A percentile compares a stretch with the other conserved stretches of the same genome.
phyloP scores from a whole-genome alignment of 2,888 invertebrate genomes.

The Aspidiotus rigidus region DNA sequence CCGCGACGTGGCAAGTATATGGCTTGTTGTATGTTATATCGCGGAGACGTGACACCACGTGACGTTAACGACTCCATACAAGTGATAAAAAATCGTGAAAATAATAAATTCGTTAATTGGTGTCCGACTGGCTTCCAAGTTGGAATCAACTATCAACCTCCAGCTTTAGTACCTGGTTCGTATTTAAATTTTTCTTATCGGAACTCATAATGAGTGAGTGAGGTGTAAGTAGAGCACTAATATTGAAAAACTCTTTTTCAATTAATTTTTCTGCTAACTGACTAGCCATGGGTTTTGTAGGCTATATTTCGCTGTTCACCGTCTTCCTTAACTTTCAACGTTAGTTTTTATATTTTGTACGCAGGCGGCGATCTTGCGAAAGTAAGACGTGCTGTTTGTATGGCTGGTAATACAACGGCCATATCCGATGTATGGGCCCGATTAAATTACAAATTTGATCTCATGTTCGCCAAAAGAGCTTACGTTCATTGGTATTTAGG shows the following conservation, averaged over 20 bases:
- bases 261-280: no score
- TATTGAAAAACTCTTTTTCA: no score
- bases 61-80: conserved; percentile 37
- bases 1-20: conserved; percentile 41
- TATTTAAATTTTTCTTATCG: no score
- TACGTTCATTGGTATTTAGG: conserved; percentile 34
- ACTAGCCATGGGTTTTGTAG: no score
- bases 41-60: conserved; percentile 37
- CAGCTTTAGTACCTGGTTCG: conserved; percentile 30
- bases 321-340: background rate
- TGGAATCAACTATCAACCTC: conserved; percentile 32
- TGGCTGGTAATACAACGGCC: conserved; percentile 34
- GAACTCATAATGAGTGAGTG: no score
- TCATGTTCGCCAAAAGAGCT: conserved; percentile 34
- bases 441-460: conserved; percentile 34
- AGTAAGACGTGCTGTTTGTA: conserved; percentile 34
- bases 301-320: background rate
- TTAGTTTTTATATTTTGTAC: no score
- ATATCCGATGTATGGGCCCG: conserved; percentile 34
- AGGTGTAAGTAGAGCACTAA: no score
- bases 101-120: conserved; percentile 32
- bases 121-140: conserved; percentile 32
- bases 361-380: conserved; percentile 32
- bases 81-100: conserved; percentile 34
- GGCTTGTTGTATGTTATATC: conserved; percentile 42